A percentile compares a stretch with the other conserved stretches of the same genome.
Conservation (phyloP, 1,140 invertebrate species). For the Leptopilina boulardi region DNA sequence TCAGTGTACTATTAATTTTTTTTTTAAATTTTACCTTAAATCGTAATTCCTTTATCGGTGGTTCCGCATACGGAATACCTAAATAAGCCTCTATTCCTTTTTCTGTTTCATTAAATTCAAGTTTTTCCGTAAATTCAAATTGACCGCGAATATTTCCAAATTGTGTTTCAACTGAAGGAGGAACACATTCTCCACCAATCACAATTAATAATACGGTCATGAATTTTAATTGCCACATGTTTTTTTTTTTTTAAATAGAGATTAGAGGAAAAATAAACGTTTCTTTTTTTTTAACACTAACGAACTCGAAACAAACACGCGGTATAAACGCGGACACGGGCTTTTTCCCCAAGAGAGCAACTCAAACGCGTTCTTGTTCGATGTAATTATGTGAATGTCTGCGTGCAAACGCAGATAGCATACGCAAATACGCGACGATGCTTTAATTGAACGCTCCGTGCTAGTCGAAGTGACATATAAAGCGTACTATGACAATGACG, state of each 20-base stretch:
- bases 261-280: background rate
- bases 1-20: too few relatives aligned
- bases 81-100: too few relatives aligned
- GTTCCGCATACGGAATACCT: slow-evolving; percentile 68
- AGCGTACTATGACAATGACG: slow-evolving; percentile 39
- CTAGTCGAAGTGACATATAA: slow-evolving; percentile 44
- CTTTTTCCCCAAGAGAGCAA: slow-evolving; percentile 33
- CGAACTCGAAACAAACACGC: slow-evolving; percentile 12
- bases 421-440: slow-evolving; percentile 37
- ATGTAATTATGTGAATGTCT: slow-evolving; percentile 36
- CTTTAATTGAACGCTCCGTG: slow-evolving; percentile 42
- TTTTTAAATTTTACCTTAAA: slow-evolving; percentile 60
- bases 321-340: slow-evolving; percentile 24
- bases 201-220: background rate
- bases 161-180: slow-evolving; percentile 46
- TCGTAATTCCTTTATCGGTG: slow-evolving; percentile 61
- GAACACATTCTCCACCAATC: background rate
- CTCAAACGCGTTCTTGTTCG: slow-evolving; percentile 35
- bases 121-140: slow-evolving; percentile 58
- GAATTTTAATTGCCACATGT: background rate
- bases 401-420: slow-evolving; percentile 24
- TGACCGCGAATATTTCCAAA: slow-evolving; percentile 63
- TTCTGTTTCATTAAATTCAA: too few relatives aligned
- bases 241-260: background rate
- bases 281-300: background rate